Evolutionary conservation across 2,888 invertebrate species (phyloP).

Genomic region (Clitarchus hookeri): DNA sequence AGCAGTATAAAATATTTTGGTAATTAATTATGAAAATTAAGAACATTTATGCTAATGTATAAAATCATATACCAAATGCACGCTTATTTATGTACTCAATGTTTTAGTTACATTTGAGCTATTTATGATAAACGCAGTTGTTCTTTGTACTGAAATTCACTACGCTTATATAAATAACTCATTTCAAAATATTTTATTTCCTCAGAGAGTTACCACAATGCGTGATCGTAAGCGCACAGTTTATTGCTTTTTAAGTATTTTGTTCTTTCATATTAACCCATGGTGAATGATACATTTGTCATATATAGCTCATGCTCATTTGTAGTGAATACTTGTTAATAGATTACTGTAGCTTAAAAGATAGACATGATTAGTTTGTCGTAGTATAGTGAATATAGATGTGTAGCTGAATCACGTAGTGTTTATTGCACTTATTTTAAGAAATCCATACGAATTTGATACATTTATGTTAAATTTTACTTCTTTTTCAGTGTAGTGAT

Average conservation of each 20-base stretch:
- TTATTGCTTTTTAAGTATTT: no score
- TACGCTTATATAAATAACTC: not conserved
- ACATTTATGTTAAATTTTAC: not conserved
- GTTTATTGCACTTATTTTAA: not conserved
- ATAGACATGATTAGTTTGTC: not conserved
- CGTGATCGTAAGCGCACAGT: no score
- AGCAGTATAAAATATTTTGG: no score
- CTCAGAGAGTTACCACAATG: no score
- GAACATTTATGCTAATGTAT: not conserved
- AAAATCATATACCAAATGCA: not conserved
- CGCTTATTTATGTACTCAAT: conserved; percentile 7
- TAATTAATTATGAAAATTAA: no score
- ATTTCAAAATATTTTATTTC: no score
- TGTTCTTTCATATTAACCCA: no score
- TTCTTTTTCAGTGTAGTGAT: not conserved
- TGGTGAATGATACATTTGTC: not conserved
- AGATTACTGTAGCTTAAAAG: not conserved
- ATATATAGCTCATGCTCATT: not conserved
- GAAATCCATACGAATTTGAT: not conserved
- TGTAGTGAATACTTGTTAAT: not conserved
- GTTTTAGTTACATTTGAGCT: not conserved
- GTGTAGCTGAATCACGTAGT: not conserved
- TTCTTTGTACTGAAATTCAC: not conserved
- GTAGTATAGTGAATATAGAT: not conserved
- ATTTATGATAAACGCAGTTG: not conserved